phyloP scores from a whole-genome alignment of 2,888 invertebrate genomes.

The Acleris sparsana region DNA sequence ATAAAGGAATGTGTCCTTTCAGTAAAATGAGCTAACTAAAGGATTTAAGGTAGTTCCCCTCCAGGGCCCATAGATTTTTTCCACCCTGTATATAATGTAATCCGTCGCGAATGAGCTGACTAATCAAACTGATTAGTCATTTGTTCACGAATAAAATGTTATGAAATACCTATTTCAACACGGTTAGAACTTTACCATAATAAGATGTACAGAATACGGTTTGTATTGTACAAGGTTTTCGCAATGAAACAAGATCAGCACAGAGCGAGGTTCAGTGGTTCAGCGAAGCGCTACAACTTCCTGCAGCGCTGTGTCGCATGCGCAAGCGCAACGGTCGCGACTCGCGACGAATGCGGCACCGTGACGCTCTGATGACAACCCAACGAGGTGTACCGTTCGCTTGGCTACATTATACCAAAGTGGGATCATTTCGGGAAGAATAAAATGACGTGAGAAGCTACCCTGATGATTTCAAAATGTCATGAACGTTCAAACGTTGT shows the following conservation, averaged over 20 bases:
- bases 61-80: too few relatives aligned
- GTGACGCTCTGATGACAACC: slow-evolving; percentile 40
- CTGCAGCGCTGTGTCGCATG: slow-evolving; percentile 33
- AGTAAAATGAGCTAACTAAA: too few relatives aligned
- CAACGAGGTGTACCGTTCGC: slow-evolving; percentile 29
- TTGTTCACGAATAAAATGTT: slow-evolving; percentile 12
- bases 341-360: slow-evolving; percentile 37
- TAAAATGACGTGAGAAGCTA: not conserved
- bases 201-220: slow-evolving; percentile 1
- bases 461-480: too few relatives aligned
- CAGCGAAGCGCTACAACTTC: slow-evolving; percentile 39
- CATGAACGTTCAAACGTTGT: too few relatives aligned
- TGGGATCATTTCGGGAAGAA: not conserved
- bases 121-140: slow-evolving; percentile 15
- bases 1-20: too few relatives aligned
- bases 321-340: slow-evolving; percentile 37
- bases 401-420: slow-evolving; percentile 8
- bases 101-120: not conserved
- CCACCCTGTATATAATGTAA: too few relatives aligned
- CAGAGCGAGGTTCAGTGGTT: slow-evolving; percentile 29
- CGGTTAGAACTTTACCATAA: not conserved
- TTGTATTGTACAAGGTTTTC: slow-evolving; percentile 29
- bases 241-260: slow-evolving; percentile 35
- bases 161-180: not conserved
- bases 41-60: too few relatives aligned